These are phyloP conservation scores for Pantelozetes paolii DNA, from an alignment of 2,888 invertebrate genomes.

Conservation along the genomic window DNA sequence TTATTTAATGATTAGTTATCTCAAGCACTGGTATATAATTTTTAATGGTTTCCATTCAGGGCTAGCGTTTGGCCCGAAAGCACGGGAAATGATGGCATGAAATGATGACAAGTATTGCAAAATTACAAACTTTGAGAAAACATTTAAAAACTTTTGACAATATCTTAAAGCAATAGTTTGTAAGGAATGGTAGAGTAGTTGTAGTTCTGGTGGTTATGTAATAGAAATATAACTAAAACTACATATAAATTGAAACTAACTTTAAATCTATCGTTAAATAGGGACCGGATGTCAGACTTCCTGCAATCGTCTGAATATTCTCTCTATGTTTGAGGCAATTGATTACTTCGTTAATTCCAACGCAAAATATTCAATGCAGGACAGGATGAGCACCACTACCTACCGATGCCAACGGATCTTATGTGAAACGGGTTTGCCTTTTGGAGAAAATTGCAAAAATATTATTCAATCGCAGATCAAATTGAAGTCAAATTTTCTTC, in stretches of 20 bases:
- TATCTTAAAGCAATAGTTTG: neutral
- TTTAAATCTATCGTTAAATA: slow-evolving; percentile 29
- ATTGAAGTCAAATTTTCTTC: neutral
- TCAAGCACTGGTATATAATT: too few relatives aligned
- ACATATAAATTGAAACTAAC: neutral
- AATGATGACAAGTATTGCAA: slow-evolving; percentile 9
- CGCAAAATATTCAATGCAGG: neutral
- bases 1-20: too few relatives aligned
- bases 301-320: slow-evolving; percentile 14
- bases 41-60: too few relatives aligned
- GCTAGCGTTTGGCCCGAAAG: neutral
- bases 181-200: neutral
- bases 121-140: neutral
- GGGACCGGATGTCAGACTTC: slow-evolving; percentile 22
- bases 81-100: neutral
- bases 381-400: slow-evolving; percentile 13
- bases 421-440: slow-evolving; percentile 17
- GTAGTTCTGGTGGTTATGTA: neutral
- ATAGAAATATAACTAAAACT: neutral
- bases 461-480: neutral
- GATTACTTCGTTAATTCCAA: slow-evolving; percentile 15
- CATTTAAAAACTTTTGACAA: neutral
- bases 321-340: neutral
- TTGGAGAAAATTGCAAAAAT: neutral
- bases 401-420: neutral